phyloP scores from a whole-genome alignment of 2,797 vertebrate genomes.

The Sebastes variabilis region DNA sequence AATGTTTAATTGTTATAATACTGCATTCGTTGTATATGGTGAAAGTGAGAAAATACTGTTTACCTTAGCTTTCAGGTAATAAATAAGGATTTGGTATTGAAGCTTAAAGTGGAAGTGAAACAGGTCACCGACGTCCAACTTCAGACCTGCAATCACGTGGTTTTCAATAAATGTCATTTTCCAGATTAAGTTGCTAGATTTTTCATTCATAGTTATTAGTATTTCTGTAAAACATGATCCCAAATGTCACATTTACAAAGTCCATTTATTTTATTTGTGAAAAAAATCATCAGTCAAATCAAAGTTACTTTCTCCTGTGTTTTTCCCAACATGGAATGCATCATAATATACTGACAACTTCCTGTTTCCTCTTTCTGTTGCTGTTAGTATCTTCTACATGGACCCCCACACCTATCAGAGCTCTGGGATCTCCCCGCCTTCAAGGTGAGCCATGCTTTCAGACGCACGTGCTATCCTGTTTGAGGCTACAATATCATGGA shows the following conservation, averaged over 20 bases:
- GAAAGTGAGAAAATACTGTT: background rate
- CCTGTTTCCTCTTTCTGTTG: background rate
- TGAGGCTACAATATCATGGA: background rate
- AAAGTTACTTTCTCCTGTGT: background rate
- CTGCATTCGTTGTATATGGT: background rate
- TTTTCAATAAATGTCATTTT: background rate
- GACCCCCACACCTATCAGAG: constrained; percentile 75
- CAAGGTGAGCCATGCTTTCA: constrained; percentile 72
- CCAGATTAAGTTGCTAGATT: background rate
- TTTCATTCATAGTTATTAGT: background rate
- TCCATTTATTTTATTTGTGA: background rate
- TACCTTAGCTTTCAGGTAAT: background rate
- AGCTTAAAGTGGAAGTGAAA: too few species aligned
- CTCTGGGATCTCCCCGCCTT: constrained; percentile 74
- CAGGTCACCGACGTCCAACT: background rate
- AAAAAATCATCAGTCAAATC: background rate
- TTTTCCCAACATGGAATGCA: background rate
- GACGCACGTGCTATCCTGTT: background rate
- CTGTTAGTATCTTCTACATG: constrained; percentile 70
- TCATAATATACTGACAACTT: background rate
- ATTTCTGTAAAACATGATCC: background rate
- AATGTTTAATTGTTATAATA: background rate
- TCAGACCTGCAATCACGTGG: background rate
- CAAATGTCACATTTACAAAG: background rate
- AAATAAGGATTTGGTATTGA: background rate